These are phyloP conservation scores for Philhelius pedissequus DNA, from an alignment of 2,888 invertebrate genomes.

Conservation along the genomic window DNA sequence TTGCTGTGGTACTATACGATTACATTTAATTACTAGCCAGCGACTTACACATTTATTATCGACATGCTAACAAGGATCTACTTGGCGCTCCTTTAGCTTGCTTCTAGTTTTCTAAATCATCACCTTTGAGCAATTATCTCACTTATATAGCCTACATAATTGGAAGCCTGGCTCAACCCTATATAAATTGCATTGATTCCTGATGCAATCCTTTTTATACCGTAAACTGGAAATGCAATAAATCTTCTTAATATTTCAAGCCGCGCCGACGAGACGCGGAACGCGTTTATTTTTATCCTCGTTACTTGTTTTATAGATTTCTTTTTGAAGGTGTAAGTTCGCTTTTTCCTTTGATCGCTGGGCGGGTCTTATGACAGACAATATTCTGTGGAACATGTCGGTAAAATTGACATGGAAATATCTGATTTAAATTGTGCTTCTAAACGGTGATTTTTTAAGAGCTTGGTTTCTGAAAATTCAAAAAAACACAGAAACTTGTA, in stretches of 20 bases:
- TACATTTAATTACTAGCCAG: conserved; percentile 50
- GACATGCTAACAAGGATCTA: conserved; percentile 61
- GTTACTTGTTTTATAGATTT: neutral
- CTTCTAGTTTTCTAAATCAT: conserved; percentile 54
- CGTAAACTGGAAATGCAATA: conserved; percentile 35
- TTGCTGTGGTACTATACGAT: neutral
- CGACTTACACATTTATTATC: conserved; percentile 54
- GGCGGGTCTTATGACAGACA: neutral
- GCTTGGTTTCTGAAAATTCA: no score
- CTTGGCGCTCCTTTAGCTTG: conserved; percentile 40
- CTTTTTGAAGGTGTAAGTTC: neutral
- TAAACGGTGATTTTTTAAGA: no score
- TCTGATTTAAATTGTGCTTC: no score
- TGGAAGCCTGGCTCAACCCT: conserved; percentile 28
- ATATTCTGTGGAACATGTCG: neutral
- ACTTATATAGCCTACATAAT: conserved; percentile 55
- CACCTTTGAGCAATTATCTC: conserved; percentile 60
- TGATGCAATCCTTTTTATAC: conserved; percentile 10
- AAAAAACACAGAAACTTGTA: no score
- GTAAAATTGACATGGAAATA: no score
- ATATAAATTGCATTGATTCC: conserved; percentile 7
- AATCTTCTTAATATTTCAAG: conserved; percentile 38
- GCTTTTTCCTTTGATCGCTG: neutral
- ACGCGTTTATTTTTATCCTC: conserved; percentile 28
- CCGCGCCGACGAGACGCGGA: neutral